Conservation (phyloP, 2,888 invertebrate species). For the Disparrhopalites patrizii region DNA sequence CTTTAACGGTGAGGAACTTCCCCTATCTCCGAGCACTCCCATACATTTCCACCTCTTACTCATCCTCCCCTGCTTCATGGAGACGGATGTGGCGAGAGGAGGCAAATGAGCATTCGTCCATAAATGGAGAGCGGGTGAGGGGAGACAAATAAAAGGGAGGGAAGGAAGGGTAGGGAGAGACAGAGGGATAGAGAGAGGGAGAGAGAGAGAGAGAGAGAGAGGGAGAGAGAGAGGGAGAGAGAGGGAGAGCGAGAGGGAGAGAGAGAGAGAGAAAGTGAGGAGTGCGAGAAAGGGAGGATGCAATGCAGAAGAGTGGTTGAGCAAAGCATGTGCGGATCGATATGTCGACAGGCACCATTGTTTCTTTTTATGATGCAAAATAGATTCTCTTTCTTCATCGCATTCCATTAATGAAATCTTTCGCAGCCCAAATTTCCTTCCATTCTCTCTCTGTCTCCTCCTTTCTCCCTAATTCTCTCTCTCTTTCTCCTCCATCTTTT, state of each 20-base stretch:
- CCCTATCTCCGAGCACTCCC: too few relatives aligned
- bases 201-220: conserved; percentile 6
- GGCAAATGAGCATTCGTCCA: conserved; percentile 17
- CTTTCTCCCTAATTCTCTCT: conserved; percentile 28
- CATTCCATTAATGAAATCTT: too few relatives aligned
- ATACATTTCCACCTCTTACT: too few relatives aligned
- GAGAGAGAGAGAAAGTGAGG: background rate
- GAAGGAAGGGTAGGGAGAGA: conserved; percentile 1
- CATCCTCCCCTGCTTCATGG: conserved; percentile 2
- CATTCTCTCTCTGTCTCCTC: conserved; percentile 19
- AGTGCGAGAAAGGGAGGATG: background rate
- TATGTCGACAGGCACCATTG: conserved; percentile 33
- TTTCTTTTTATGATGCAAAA: conserved; percentile 30
- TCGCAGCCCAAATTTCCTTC: too few relatives aligned
- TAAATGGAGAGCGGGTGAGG: background rate
- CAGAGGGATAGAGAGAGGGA: background rate
- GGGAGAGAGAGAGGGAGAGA: background rate
- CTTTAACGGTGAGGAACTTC: too few relatives aligned
- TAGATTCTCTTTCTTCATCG: too few relatives aligned
- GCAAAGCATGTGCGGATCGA: conserved; percentile 35
- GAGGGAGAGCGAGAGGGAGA: background rate
- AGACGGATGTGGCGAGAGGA: conserved; percentile 18
- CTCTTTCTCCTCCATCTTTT: too few relatives aligned
- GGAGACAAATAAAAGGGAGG: too few relatives aligned
- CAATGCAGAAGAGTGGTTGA: conserved; percentile 10